Percentiles rank a stretch among this genome's conserved stretches.
Conservation (phyloP, 2,113 vertebrate genomes). For the Heteronetta atricapilla region DNA sequence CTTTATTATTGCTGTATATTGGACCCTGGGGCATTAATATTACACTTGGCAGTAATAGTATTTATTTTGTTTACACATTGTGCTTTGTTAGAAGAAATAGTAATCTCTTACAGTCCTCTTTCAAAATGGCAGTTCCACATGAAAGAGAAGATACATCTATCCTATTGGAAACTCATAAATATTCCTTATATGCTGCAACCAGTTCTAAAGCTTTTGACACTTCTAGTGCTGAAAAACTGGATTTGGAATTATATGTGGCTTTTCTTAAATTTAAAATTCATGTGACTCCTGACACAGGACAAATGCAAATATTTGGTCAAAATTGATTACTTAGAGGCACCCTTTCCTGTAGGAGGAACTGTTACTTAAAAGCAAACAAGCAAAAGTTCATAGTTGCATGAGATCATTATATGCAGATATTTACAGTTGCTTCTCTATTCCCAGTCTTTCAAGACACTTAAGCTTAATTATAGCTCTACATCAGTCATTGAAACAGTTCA, state of each 20-base stretch:
- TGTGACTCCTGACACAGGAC: neutral
- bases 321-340: neutral
- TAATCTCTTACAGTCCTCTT: neutral
- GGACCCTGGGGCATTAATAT: neutral
- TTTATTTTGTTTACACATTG: neutral
- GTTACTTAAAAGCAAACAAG: neutral
- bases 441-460: neutral
- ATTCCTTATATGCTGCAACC: neutral
- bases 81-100: neutral
- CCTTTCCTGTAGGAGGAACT: neutral
- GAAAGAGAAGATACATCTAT: neutral
- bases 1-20: neutral
- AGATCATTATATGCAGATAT: neutral
- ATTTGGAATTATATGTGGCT: neutral
- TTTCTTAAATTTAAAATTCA: neutral
- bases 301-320: neutral
- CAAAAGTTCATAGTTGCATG: neutral
- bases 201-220: neutral
- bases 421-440: neutral
- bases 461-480: neutral
- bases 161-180: neutral
- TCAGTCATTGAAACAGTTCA: neutral
- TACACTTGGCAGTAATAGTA: neutral
- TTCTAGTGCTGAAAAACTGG: neutral
- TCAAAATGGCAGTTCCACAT: neutral